Evolutionary conservation across 2,888 invertebrate genomes (phyloP), one percentile per base, ranked within the genome.

Genomic region (Volucella bombylans): DNA sequence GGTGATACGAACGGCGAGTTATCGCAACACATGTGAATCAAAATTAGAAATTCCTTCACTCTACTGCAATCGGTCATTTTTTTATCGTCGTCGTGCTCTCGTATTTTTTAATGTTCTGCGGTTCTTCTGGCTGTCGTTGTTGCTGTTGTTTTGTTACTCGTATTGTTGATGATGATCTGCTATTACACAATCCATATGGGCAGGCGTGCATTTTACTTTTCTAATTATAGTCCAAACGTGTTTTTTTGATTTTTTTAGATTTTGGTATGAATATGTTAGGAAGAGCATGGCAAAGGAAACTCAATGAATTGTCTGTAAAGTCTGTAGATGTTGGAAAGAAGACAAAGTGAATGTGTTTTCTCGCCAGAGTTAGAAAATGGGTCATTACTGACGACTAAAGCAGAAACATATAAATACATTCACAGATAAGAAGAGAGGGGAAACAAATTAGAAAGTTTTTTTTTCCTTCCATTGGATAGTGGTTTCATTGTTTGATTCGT

Each of bases 401-500:
- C 31, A 31, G 6, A 31, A 31, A 31, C 31, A 31, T 6, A 31
- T 31, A 31, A n/a, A 31, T 31, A 31, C 31, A 31, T 31, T 31
- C 45, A 45, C 43, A 55, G 1, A 15, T 12, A 11, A 18, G 45
- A 47, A 10, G 55, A 23, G 59, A n/a, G 57, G 38, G 54, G 52
- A 55, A 47, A 57, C 47, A 50, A 72, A 68, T 73, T 82, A 72
- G 82, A 82, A 82, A 82, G 82, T 82, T 79, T 77, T 82, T 15
- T 8, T 10, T 47, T 39, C 15, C 14, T 31, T 15, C 50, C 38
- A 64, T 50, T 64, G 8, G 47, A 47, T 69, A n/a, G 61, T 71
- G 23, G 61, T 65, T 68, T 72, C 65, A 43, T 47, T 62, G 64
- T 62, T 41, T 41, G 49, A 55, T 62, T 64, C 2, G 15, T 68